Conservation (phyloP, 2,113 vertebrate genomes). For the Trachemys scripta region DNA sequence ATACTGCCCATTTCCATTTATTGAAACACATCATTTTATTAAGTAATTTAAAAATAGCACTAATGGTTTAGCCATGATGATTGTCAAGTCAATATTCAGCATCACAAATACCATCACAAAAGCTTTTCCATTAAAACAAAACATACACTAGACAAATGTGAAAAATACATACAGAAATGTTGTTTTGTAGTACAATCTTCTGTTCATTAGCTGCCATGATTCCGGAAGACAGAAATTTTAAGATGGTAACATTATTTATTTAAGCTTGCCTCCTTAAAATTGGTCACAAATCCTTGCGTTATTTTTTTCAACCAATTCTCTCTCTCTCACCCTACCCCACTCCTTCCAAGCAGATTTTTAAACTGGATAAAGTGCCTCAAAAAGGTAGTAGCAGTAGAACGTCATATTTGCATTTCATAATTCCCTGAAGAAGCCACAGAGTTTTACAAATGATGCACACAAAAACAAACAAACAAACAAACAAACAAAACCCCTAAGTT, state of each 20-base stretch:
- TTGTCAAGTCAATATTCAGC: background rate
- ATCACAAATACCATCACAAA: background rate
- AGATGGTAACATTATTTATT: background rate
- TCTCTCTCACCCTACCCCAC: no score
- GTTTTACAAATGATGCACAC: background rate
- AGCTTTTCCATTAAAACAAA: slow-evolving; percentile 8
- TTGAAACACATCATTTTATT: background rate
- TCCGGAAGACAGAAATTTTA: background rate
- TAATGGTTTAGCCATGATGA: background rate
- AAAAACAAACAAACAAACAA: no score
- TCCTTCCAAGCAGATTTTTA: background rate
- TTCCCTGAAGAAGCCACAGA: background rate
- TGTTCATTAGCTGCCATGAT: slow-evolving; percentile 12
- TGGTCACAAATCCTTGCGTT: background rate
- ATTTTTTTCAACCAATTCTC: background rate
- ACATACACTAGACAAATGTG: background rate
- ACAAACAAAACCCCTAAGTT: no score
- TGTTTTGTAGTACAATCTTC: slow-evolving; percentile 1
- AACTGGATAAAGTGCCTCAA: background rate
- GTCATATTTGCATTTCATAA: background rate
- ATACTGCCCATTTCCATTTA: background rate
- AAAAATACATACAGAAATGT: slow-evolving; percentile 39
- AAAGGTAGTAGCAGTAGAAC: background rate
- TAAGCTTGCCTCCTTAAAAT: background rate
- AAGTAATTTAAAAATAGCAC: background rate